phyloP scores from a whole-genome alignment of 1,140 invertebrate genomes.

The Drosophila takahashii region DNA sequence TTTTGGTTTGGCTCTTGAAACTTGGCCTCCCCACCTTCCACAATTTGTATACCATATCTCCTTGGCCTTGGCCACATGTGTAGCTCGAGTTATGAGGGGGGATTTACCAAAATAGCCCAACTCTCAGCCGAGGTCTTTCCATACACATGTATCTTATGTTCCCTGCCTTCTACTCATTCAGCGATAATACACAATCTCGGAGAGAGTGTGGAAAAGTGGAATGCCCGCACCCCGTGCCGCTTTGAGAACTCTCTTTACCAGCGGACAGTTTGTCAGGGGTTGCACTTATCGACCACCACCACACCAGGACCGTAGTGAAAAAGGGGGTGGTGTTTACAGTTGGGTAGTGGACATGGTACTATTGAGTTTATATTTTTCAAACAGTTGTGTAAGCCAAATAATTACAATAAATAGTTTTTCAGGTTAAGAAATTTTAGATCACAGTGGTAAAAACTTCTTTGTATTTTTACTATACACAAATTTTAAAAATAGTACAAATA shows the following conservation, averaged over 20 bases:
- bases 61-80: constrained; percentile 45
- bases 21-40: constrained; percentile 4
- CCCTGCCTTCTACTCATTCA: constrained; percentile 1
- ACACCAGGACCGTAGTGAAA: constrained; percentile 26
- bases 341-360: not conserved
- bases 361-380: not conserved
- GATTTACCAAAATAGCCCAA: constrained; percentile 54
- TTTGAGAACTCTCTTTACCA: constrained; percentile 25
- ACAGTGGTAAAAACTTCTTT: too few relatives aligned
- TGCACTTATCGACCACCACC: constrained; percentile 54
- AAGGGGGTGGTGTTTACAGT: constrained; percentile 22
- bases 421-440: not conserved
- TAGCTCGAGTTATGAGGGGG: constrained; percentile 4
- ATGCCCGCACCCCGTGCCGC: constrained; percentile 18
- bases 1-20: constrained; percentile 25
- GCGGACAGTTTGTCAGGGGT: constrained; percentile 48
- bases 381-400: not conserved
- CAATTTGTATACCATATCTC: constrained; percentile 3
- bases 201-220: constrained; percentile 5
- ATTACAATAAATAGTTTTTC: not conserved
- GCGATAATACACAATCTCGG: constrained; percentile 48
- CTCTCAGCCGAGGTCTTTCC: constrained; percentile 4
- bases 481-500: too few relatives aligned
- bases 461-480: too few relatives aligned
- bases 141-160: not conserved